A percentile compares a stretch with the other conserved stretches of the same genome.
These are phyloP conservation scores for Cuculus canorus DNA, from an alignment of 2,797 vertebrate species.

Conservation along the genomic window DNA sequence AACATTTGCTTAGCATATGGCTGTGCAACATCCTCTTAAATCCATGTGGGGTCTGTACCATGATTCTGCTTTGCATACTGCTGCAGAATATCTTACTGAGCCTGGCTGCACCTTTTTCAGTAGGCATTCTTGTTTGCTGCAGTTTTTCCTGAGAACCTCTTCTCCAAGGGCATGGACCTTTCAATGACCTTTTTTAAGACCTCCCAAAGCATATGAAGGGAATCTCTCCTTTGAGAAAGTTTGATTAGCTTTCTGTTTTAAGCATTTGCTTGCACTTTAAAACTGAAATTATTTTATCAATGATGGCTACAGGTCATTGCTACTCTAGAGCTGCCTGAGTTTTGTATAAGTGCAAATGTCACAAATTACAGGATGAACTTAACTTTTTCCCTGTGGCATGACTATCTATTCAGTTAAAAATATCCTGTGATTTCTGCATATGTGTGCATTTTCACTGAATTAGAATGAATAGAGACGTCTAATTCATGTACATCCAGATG, in stretches of 20 bases:
- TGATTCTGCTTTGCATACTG: background rate
- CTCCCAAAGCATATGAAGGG: background rate
- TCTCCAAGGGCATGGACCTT: background rate
- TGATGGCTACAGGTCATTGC: background rate
- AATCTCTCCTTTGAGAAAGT: background rate
- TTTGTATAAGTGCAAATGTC: background rate
- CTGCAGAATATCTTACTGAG: background rate
- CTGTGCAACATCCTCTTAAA: background rate
- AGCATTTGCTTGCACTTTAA: background rate
- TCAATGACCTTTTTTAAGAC: background rate
- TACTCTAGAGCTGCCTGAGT: background rate
- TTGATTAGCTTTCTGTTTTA: background rate
- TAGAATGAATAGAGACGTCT: background rate
- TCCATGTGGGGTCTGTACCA: background rate
- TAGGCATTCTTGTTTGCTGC: fast-evolving
- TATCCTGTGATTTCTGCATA: background rate
- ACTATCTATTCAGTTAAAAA: background rate
- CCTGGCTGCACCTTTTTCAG: background rate
- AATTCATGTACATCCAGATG: background rate
- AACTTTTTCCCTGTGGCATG: background rate
- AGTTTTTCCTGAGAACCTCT: background rate
- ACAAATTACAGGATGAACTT: background rate
- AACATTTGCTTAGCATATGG: background rate
- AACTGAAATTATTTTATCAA: background rate
- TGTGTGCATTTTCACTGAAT: background rate